Base-by-base conservation (phyloP, 2,888 invertebrate species). In the Toxonevra muliebris region DNA sequence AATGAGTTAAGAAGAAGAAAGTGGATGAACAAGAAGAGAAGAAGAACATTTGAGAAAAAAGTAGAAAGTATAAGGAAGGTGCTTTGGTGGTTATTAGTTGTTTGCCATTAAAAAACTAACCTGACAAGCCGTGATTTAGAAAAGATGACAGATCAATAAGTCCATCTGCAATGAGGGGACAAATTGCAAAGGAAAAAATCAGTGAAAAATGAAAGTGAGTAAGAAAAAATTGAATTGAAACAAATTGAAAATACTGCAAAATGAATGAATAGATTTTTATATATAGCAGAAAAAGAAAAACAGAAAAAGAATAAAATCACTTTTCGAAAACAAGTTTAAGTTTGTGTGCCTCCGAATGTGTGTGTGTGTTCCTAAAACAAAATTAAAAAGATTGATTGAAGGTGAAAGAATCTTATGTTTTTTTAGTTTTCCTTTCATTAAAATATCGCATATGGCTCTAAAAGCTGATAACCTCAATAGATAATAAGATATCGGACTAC, bases 111-210 rank as follows among this genome's bases (percentile, higher is more conserved):
- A 60, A 75, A 76, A 79, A 85, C 85, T 85, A 84, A 85, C 85
- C 85, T 85, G 85, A 84, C 82, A 81, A 82, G 82, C 84, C 85
- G 77, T 84, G 83, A 81, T 85, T 85, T 77, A 84, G 78, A 80
- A 81, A 84, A 76, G 84, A 83, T 77, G 84, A 83, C 76, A 83
- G 80, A 82, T 85, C 84, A 78, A 83, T 83, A 75, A 81, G 84
- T 74, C 79, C 82, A 85, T 85, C 85, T 85, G 84, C 74, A 85
- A 84, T 77, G 73, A 75, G 77, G 68, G 67, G 72, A 72, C 76
- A 76, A 74, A 77, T 78, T 76, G 74, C 73, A 72, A 67, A 30
- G 30, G 30, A 30, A 30, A 71, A 73, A 74, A 68, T 65, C 63
- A 73, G 69, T 68, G 66, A 59, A 70, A 50, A 73, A 66, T 68